Evolutionary conservation across 2,113 vertebrate genomes (phyloP).

Genomic region (Fregata magnificens): DNA sequence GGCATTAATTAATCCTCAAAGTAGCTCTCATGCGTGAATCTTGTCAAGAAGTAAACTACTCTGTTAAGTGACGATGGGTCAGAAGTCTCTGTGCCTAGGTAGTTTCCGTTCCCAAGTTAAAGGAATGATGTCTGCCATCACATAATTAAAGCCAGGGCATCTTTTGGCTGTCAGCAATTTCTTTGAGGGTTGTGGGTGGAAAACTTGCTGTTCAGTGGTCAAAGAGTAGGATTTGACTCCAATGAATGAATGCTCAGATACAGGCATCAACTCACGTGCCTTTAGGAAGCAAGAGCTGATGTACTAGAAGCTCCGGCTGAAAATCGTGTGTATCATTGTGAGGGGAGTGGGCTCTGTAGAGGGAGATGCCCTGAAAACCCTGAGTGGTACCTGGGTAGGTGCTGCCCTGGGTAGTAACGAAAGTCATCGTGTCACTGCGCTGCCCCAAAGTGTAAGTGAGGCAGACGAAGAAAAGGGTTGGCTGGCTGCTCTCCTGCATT

Average conservation of each 20-base stretch:
- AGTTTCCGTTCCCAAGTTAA: background rate
- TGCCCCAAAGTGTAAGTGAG: rapidly evolving
- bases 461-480: background rate
- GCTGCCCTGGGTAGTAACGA: rapidly evolving
- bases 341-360: rapidly evolving
- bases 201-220: background rate
- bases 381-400: rapidly evolving
- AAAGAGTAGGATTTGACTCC: rapidly evolving
- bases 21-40: background rate
- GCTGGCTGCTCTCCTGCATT: background rate
- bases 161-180: background rate
- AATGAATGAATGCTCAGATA: rapidly evolving
- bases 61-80: background rate
- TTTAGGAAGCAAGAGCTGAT: background rate
- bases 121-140: background rate
- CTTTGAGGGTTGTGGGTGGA: background rate
- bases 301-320: rapidly evolving
- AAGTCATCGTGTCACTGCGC: rapidly evolving
- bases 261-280: rapidly evolving
- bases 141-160: background rate
- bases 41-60: background rate
- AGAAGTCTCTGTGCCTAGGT: background rate
- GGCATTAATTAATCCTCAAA: background rate
- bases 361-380: background rate
- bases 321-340: rapidly evolving